phyloP scores from a whole-genome alignment of 2,888 invertebrate genomes.

The Platycheirus albimanus region DNA sequence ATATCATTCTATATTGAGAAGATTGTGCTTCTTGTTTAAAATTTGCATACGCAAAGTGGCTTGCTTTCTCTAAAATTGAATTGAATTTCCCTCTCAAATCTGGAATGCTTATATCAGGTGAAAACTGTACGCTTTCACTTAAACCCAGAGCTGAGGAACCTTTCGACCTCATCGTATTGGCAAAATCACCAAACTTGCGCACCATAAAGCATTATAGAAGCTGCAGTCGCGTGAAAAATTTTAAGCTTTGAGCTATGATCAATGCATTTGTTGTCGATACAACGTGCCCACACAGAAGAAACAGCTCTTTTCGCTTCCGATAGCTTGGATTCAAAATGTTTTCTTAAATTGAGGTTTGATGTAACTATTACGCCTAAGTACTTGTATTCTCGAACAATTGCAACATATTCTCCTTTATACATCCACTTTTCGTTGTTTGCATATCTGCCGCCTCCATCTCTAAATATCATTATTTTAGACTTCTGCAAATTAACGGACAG shows the following conservation, averaged over 20 bases:
- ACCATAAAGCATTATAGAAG: background rate
- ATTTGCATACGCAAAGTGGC: too few species aligned
- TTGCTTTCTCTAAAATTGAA: too few species aligned
- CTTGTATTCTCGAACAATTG: constrained; percentile 1
- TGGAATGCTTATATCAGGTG: too few species aligned
- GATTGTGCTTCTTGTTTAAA: too few species aligned
- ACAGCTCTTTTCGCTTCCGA: constrained; percentile 6
- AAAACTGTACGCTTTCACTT: too few species aligned
- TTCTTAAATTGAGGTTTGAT: background rate
- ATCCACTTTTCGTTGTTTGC: constrained; percentile 5
- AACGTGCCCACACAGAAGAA: background rate
- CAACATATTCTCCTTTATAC: too few species aligned
- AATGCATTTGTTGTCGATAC: background rate
- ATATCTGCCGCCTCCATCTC: background rate
- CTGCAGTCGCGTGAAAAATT: background rate
- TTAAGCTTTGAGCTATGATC: constrained; percentile 7
- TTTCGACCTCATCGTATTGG: constrained; percentile 6
- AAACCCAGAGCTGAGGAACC: constrained; percentile 4
- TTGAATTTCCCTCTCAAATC: too few species aligned
- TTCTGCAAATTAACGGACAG: constrained; percentile 8
- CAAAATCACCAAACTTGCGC: constrained; percentile 15
- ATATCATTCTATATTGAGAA: too few species aligned
- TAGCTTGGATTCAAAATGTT: background rate
- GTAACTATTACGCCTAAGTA: background rate
- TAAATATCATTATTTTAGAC: background rate